Base-by-base conservation (phyloP, 2,113 vertebrate species). In the Numida meleagris region DNA sequence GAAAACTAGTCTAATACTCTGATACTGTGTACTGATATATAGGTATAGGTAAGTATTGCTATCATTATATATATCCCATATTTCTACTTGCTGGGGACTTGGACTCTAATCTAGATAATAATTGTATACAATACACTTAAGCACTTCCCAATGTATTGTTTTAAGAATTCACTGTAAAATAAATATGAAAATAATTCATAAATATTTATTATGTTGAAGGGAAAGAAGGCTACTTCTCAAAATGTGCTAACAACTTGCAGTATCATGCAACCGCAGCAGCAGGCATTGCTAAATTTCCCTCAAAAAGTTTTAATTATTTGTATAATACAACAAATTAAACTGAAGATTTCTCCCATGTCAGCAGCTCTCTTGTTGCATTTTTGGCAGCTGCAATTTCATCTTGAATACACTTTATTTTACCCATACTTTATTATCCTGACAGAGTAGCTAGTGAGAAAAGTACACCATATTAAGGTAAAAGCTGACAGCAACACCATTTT, bases 251-350 rank as follows among this genome's bases (percentile, higher is more conserved):
- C 88, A 18, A 89, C 61, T 80, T 84, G 25, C 70, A 71, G 25
- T 58, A 93, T 83, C 79, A 80, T 50, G n/a, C 59, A 96, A 74
- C 25, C 59, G 82, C 79, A 95, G 88, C 57, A 86, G 65, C 57
- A 90, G 86, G 70, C 5, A 4, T 21, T 86, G 76, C 61, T 78
- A 68, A 58, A 83, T 59, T 92, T 83, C 34, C 48, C 59, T 67
- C 45, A 45, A 57, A 90, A 94, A 89, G 23, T 83, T n/a, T 68
- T 74, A 71, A 38, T 92, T 94, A 77, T 79, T 94, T 71, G 79
- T 82, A 73, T 19, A 88, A 90, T 71, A 86, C 55, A 92, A 72
- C 51, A 19, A 93, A 95, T 96, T 81, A 93, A 40, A 59, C 25
- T 75, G 48, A 86, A 21, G 13, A 72, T 86, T 90, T 95, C 77